Conservation (phyloP, 2,113 vertebrate species). For the Marcusenius ussheri region DNA sequence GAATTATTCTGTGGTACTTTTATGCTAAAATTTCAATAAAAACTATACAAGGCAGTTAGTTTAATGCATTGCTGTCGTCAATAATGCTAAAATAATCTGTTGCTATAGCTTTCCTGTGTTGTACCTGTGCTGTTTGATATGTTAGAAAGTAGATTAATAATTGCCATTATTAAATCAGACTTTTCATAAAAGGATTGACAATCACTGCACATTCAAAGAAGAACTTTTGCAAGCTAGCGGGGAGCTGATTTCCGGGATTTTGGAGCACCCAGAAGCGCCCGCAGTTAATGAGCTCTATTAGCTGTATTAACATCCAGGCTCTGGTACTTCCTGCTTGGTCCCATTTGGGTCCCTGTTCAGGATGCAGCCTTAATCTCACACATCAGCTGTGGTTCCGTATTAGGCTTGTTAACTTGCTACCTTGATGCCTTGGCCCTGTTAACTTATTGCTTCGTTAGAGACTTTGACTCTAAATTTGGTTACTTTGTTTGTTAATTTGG, state of each 20-base stretch:
- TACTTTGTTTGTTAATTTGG: background rate
- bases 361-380: background rate
- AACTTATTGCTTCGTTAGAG: background rate
- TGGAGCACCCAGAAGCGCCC: background rate
- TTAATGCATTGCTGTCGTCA: background rate
- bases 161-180: background rate
- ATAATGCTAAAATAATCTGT: background rate
- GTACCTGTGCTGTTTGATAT: background rate
- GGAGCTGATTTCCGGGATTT: background rate
- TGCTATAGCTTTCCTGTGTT: background rate
- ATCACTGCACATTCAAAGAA: background rate
- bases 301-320: background rate
- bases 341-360: background rate
- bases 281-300: background rate
- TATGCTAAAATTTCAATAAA: background rate
- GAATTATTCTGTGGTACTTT: background rate
- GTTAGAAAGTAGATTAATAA: background rate
- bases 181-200: background rate
- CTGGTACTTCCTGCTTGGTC: background rate
- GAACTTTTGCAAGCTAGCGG: background rate
- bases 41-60: background rate
- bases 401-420: background rate
- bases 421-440: background rate
- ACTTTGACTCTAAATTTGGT: background rate
- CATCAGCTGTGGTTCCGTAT: background rate